Percentiles rank a stretch among this genome's conserved stretches.
Conservation (phyloP, 2,888 invertebrate genomes). For the Cybosia mesomella region DNA sequence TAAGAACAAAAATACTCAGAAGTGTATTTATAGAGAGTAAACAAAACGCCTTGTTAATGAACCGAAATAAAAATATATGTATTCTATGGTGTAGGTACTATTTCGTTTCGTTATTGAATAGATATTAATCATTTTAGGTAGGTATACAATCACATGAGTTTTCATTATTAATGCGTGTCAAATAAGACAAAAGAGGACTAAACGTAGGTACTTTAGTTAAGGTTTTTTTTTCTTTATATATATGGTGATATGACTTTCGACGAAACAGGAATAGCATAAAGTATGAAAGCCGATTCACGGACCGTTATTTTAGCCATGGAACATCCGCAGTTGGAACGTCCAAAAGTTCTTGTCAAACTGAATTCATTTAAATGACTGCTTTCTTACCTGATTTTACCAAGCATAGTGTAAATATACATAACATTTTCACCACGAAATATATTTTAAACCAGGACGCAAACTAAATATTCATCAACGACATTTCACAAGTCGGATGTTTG, state of each 20-base stretch:
- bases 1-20: constrained; percentile 34
- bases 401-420: constrained; percentile 56
- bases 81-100: neutral
- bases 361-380: neutral
- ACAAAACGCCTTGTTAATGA: constrained; percentile 58
- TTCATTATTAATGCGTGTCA: neutral
- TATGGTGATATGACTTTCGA: neutral
- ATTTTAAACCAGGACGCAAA: constrained; percentile 28
- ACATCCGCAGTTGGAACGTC: neutral
- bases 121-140: neutral
- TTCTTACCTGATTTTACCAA: constrained; percentile 30
- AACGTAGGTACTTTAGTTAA: neutral
- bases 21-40: constrained; percentile 60
- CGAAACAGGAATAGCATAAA: neutral
- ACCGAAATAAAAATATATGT: constrained; percentile 30
- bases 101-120: neutral
- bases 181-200: neutral
- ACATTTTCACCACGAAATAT: constrained; percentile 29
- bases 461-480: constrained; percentile 32
- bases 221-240: neutral
- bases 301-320: neutral
- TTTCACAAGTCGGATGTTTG: constrained; percentile 45
- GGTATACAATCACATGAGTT: neutral
- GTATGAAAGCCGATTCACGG: neutral
- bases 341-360: neutral